Conservation (phyloP, 2,888 invertebrate genomes). For the Labia minor region DNA sequence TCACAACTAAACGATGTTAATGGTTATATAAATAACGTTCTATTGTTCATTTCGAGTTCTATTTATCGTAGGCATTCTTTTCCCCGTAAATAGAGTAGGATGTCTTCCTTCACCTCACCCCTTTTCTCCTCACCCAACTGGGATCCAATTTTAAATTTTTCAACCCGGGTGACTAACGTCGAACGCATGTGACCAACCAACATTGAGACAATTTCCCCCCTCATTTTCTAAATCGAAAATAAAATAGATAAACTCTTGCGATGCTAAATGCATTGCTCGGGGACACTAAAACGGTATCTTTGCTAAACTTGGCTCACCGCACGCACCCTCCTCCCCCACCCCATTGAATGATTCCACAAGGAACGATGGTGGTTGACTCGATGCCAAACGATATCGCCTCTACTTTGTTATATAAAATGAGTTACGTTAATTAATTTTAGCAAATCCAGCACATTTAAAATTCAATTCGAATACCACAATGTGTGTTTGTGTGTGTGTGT, state of each 20-base stretch:
- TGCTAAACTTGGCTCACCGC: not conserved
- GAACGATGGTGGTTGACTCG: not conserved
- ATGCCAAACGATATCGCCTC: not conserved
- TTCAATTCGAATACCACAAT: not conserved
- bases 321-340: not conserved
- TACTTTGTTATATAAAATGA: slow-evolving; percentile 13
- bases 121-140: no score
- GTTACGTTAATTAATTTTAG: slow-evolving; percentile 13
- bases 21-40: no score
- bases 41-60: no score
- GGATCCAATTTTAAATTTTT: not conserved
- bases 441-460: slow-evolving; percentile 4
- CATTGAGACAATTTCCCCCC: not conserved
- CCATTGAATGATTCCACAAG: not conserved
- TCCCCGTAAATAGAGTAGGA: not conserved
- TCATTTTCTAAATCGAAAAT: not conserved
- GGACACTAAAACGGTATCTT: not conserved
- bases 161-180: not conserved
- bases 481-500: not conserved
- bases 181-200: not conserved
- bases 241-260: not conserved
- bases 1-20: no score
- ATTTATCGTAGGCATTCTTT: not conserved
- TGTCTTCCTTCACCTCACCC: not conserved
- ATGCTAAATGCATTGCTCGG: not conserved